A percentile compares a stretch with the other conserved stretches of the same genome.
phyloP scores from a whole-genome alignment of 2,888 invertebrate species.

The Odontomyia ornata region DNA sequence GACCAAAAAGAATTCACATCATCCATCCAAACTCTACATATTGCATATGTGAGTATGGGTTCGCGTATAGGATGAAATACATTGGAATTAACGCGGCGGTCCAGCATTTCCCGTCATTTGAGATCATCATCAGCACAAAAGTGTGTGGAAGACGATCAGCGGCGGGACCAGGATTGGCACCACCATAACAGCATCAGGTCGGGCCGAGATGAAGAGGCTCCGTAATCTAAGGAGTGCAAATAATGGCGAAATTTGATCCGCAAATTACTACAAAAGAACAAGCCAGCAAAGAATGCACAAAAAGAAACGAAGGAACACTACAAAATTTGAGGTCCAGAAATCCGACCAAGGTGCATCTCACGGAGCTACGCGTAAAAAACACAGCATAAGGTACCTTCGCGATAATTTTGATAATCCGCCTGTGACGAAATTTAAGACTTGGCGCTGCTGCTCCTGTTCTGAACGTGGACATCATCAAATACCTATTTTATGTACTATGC shows the following conservation, averaged over 20 bases:
- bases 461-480: no score
- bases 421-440: slow-evolving; percentile 23
- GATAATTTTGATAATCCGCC: slow-evolving; percentile 31
- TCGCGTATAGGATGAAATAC: neutral
- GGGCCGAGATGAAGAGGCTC: neutral
- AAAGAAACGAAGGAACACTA: neutral
- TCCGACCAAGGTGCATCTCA: slow-evolving; percentile 16
- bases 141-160: neutral
- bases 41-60: neutral
- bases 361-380: slow-evolving; percentile 7
- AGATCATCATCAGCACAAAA: slow-evolving; percentile 33
- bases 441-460: slow-evolving; percentile 10
- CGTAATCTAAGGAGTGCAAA: slow-evolving; percentile 40
- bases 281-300: neutral
- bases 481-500: no score
- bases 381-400: slow-evolving; percentile 24
- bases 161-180: neutral
- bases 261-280: slow-evolving; percentile 28
- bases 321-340: neutral
- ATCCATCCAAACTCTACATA: neutral
- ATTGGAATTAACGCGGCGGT: neutral
- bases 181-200: neutral
- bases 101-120: slow-evolving; percentile 37
- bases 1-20: neutral
- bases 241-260: slow-evolving; percentile 42